Conservation (phyloP, 2,113 vertebrate genomes). For the Cacatua alba region DNA sequence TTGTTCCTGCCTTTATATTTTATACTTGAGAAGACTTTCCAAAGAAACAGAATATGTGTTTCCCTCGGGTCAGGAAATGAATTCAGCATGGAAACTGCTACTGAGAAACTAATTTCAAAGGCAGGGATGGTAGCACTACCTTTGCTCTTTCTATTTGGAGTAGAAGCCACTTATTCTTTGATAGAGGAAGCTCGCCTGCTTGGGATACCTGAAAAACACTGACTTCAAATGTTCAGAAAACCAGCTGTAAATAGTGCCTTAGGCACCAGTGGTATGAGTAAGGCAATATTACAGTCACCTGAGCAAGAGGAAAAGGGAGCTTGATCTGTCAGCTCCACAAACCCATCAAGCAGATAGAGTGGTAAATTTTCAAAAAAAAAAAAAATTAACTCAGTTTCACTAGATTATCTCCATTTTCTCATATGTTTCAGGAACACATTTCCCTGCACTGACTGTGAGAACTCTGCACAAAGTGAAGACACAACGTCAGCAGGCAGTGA, state of each 20-base stretch:
- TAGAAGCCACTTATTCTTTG: background rate
- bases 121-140: background rate
- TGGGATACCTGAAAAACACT: background rate
- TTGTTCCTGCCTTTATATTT: constrained; percentile 11
- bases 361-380: background rate
- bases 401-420: background rate
- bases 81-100: constrained; percentile 45
- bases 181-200: background rate
- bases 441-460: background rate
- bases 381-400: background rate
- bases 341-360: background rate
- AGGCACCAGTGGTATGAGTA: background rate
- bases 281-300: background rate
- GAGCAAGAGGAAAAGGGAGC: background rate
- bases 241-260: background rate
- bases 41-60: constrained; percentile 34
- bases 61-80: constrained; percentile 66
- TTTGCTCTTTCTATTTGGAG: background rate
- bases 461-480: background rate
- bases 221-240: background rate
- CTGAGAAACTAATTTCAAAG: constrained; percentile 59
- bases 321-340: background rate
- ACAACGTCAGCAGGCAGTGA: background rate
- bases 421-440: background rate
- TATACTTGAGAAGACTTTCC: constrained; percentile 41